Evolutionary conservation across 1,140 invertebrate genomes (phyloP).

Genomic region (Chymomyza costata): DNA sequence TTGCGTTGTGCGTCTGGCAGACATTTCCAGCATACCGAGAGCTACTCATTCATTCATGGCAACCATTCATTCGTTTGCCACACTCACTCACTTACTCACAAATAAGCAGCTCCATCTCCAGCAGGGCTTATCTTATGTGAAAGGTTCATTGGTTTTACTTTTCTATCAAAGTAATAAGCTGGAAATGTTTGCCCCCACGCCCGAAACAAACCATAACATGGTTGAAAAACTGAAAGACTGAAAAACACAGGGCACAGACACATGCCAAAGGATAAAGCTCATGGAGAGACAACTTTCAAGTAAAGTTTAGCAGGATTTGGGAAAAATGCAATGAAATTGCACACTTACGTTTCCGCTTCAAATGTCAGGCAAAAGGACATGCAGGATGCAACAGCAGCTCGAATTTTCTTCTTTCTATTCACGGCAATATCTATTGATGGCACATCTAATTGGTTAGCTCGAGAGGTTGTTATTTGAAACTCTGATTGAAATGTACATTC

Average conservation of each 20-base stretch:
- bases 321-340: slow-evolving; percentile 66
- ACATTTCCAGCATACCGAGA: slow-evolving; percentile 8
- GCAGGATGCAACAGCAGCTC: neutral
- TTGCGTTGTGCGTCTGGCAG: neutral
- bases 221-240: slow-evolving; percentile 14
- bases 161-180: slow-evolving; percentile 73
- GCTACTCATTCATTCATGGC: slow-evolving; percentile 52
- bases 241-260: slow-evolving; percentile 4
- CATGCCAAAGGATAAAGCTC: slow-evolving; percentile 8
- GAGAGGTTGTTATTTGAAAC: slow-evolving; percentile 42
- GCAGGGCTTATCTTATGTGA: slow-evolving; percentile 63
- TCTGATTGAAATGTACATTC: slow-evolving; percentile 54
- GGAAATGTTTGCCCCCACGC: slow-evolving; percentile 57
- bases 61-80: slow-evolving; percentile 57
- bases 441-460: slow-evolving; percentile 33
- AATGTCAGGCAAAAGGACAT: slow-evolving; percentile 31
- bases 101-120: slow-evolving; percentile 41
- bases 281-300: slow-evolving; percentile 38
- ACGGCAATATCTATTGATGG: slow-evolving; percentile 24
- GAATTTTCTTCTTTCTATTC: neutral
- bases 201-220: slow-evolving; percentile 33
- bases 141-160: slow-evolving; percentile 74
- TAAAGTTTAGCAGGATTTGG: slow-evolving; percentile 47
- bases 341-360: slow-evolving; percentile 63
- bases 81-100: slow-evolving; percentile 25